A percentile compares a stretch with the other conserved stretches of the same genome.
Conservation (phyloP, 53 echinoderm and acorn worm genomes). For the Temnopleurus reevesii region DNA sequence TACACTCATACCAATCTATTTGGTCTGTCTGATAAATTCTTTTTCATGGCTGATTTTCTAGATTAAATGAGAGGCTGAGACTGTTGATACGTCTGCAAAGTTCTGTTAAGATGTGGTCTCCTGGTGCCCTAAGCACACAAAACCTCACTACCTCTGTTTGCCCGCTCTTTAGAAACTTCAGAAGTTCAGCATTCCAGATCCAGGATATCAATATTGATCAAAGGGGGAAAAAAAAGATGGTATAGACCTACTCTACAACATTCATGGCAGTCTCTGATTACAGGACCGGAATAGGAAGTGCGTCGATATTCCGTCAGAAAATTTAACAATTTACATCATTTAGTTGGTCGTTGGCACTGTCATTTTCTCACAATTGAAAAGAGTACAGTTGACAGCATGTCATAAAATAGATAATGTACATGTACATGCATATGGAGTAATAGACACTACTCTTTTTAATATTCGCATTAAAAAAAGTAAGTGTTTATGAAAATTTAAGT, state of each 20-base stretch:
- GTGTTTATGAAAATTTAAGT: too few species aligned
- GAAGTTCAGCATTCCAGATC: background rate
- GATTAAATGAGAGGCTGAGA: background rate
- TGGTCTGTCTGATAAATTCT: background rate
- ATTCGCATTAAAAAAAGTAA: too few species aligned
- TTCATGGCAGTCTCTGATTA: background rate
- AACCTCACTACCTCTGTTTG: constrained; percentile 13
- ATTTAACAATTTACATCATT: too few species aligned
- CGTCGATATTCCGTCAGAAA: background rate
- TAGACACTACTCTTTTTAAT: too few species aligned
- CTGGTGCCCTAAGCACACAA: background rate
- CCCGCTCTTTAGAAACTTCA: constrained; percentile 10
- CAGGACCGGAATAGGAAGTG: constrained; percentile 6
- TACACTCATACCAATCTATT: background rate
- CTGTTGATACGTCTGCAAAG: constrained; percentile 20
- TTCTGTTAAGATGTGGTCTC: background rate
- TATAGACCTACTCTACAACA: background rate
- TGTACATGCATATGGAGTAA: too few species aligned
- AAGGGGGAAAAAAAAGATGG: background rate
- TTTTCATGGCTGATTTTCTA: background rate
- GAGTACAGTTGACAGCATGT: too few species aligned
- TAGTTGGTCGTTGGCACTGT: too few species aligned
- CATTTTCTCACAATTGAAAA: too few species aligned
- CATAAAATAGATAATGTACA: too few species aligned
- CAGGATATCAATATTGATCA: constrained; percentile 9